phyloP scores from a whole-genome alignment of 2,113 vertebrate species.

The Archilochus colubris region DNA sequence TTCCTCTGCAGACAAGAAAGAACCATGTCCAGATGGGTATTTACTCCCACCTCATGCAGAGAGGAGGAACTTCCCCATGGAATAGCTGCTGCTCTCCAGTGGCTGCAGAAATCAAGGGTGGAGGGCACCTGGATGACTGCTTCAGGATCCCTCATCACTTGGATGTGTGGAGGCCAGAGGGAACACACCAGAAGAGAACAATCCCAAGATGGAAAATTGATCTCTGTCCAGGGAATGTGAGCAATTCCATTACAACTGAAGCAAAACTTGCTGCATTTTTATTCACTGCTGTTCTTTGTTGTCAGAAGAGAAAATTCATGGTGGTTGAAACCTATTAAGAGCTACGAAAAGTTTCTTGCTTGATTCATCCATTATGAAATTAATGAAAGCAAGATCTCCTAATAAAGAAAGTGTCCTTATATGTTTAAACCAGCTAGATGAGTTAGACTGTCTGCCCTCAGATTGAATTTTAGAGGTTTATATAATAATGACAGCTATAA shows the following conservation, averaged over 20 bases:
- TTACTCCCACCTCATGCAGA: neutral
- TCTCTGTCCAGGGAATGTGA: neutral
- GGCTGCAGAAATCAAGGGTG: neutral
- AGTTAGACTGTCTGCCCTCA: slow-evolving; percentile 53
- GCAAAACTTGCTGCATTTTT: neutral
- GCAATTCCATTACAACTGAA: neutral
- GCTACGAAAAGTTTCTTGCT: neutral
- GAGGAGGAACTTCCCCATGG: fast-evolving
- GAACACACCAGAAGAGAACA: neutral
- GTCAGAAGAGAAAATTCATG: neutral
- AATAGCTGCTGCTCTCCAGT: neutral
- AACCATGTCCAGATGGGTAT: fast-evolving
- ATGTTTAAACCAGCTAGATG: slow-evolving; percentile 39
- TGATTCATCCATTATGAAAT: slow-evolving; percentile 26
- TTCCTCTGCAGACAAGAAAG: neutral
- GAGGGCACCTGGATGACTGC: neutral
- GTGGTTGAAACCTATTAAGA: slow-evolving; percentile 4
- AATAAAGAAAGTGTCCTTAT: slow-evolving; percentile 45
- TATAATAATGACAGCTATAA: slow-evolving; percentile 52
- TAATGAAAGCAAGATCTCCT: slow-evolving; percentile 39
- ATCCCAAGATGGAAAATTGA: neutral
- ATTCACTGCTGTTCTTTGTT: neutral
- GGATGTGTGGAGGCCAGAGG: neutral
- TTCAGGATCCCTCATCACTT: neutral
- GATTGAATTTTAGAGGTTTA: slow-evolving; percentile 67